Percentiles rank a stretch among this genome's conserved stretches.
Evolutionary conservation across 2,888 invertebrate species (phyloP).

Genomic region (Scrobipalpa atriplicella): DNA sequence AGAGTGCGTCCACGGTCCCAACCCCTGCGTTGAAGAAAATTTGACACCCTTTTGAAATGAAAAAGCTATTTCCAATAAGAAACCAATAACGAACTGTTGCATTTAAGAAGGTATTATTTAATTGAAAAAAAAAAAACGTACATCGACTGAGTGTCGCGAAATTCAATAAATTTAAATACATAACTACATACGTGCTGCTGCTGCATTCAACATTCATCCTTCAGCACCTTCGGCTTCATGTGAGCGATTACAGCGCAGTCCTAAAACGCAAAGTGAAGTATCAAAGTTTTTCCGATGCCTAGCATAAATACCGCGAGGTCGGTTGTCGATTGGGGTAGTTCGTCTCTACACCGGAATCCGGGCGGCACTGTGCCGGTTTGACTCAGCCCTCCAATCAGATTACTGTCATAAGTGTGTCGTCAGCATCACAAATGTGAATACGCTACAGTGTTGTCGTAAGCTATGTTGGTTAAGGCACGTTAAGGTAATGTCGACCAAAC

Average conservation of each 20-base stretch:
- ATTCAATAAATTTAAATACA: no score
- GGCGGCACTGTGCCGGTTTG: constrained; percentile 31
- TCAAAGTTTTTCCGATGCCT: constrained; percentile 28
- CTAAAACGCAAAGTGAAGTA: constrained; percentile 38
- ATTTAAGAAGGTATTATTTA: neutral
- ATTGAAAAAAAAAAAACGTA: no score
- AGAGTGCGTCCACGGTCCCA: constrained; percentile 62
- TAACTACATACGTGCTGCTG: no score
- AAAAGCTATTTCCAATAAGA: neutral
- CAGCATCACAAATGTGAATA: neutral
- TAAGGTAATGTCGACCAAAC: no score
- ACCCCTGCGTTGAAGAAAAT: constrained; percentile 65
- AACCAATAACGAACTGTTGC: neutral
- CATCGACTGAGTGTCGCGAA: no score
- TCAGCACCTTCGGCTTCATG: no score
- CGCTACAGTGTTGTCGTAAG: neutral
- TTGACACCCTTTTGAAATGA: constrained; percentile 63
- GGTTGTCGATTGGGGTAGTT: neutral
- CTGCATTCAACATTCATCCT: no score
- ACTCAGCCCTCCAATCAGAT: constrained; percentile 32
- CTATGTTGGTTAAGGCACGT: neutral
- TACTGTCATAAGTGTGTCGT: no score
- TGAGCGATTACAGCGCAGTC: neutral
- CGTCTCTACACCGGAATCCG: constrained; percentile 36
- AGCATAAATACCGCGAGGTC: neutral